Base-by-base conservation (phyloP, 2,888 invertebrate genomes). In the Diaprepes abbreviatus region DNA sequence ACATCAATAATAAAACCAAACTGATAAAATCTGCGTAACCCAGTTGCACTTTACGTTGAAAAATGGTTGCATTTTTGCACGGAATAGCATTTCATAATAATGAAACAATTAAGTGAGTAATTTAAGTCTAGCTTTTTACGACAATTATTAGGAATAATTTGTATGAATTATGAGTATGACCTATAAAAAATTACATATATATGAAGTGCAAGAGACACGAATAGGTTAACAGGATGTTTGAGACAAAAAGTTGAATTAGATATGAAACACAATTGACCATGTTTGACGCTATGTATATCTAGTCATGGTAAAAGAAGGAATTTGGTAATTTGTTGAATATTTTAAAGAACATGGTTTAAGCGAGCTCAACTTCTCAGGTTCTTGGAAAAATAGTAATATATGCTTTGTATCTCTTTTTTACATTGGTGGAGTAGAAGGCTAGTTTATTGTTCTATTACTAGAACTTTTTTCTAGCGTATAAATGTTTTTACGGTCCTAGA, bases 71-170 rank as follows among this genome's bases (percentile, higher is more conserved):
- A 28, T 28, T 50, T 28, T 14, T 50, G 48, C 48, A 50, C 16
- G 48, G 28, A 14, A 28, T n/a, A 31, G 45, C 48, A 28, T 50
- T 12, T 50, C 16, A 21, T 50, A 50, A 50, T 48, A 50, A 28
- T 50, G 28, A 16, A 21, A 50, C 45, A 45, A 45, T 45, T 45
- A 45, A 45, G 45, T 45, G 45, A 45, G 45, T 50, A 50, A 50
- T 50, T 50, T 24, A 50, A 28, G 59, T 59, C 59, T 31, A 28
- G 59, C 59, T 4, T 45, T 36, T 43, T 40, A 45, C 59, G 28
- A 59, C 43, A 59, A 59, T 35, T 55, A 55, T 38, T 50, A 28
- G 14, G 28, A 50, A 50, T 28, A 50, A 50, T 50, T 50, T 50
- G 48, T 50, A 9, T 50, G 48, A 55, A 55, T 55, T 55, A 36